These are phyloP conservation scores for Meiosimyza platycephala DNA, from an alignment of 2,888 invertebrate genomes.

Conservation along the genomic window DNA sequence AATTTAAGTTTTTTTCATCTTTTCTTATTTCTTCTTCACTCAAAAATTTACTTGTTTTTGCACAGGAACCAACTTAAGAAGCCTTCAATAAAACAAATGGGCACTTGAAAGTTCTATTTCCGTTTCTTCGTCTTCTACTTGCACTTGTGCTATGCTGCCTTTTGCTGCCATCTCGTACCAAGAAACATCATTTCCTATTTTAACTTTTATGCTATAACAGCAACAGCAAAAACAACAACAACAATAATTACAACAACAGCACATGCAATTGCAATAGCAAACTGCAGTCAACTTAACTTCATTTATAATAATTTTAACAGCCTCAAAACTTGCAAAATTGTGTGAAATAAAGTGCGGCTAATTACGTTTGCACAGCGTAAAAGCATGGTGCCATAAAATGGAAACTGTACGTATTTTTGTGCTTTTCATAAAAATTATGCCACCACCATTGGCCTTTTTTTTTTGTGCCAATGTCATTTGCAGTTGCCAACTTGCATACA, in stretches of 20 bases:
- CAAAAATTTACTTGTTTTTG: too few relatives aligned
- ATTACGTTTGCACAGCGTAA: slow-evolving; percentile 16
- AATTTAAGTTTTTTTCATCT: too few relatives aligned
- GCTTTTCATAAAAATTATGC: slow-evolving; percentile 2
- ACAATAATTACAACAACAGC: too few relatives aligned
- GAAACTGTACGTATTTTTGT: neutral
- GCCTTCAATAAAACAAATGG: too few relatives aligned
- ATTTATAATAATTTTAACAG: slow-evolving; percentile 23
- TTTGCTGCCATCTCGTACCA: neutral
- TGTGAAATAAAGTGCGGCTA: slow-evolving; percentile 17
- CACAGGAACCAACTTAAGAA: too few relatives aligned
- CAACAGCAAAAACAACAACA: too few relatives aligned
- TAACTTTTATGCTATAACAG: too few relatives aligned
- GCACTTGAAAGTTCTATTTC: neutral
- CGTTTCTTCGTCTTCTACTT: neutral
- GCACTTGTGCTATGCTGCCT: neutral
- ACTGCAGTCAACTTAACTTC: slow-evolving; percentile 18
- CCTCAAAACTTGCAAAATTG: neutral
- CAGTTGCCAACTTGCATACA: neutral
- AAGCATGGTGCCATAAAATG: neutral
- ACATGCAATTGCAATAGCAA: too few relatives aligned
- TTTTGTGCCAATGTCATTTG: slow-evolving; percentile 18
- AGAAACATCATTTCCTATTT: too few relatives aligned
- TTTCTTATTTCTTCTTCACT: too few relatives aligned
- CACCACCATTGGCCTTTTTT: neutral